phyloP scores from a whole-genome alignment of 2,797 vertebrate genomes.

The Sebastes elongatus region DNA sequence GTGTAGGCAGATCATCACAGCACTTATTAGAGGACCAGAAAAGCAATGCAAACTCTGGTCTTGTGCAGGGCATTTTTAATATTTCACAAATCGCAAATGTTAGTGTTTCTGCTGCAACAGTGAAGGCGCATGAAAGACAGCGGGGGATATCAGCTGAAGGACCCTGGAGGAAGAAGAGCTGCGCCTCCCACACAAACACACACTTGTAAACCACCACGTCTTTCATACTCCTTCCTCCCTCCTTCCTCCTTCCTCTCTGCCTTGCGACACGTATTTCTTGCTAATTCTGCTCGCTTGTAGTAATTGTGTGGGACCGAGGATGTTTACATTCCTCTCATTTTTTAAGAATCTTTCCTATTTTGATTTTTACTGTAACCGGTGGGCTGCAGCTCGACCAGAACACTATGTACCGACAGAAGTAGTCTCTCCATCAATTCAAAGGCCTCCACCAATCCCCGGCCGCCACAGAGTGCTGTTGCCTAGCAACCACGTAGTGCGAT shows the following conservation, averaged over 20 bases:
- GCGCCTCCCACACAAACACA: constrained; percentile 71
- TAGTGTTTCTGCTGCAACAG: constrained; percentile 31
- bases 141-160: constrained; percentile 42
- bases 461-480: constrained; percentile 84
- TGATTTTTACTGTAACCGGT: constrained; percentile 8
- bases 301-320: constrained; percentile 4
- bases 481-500: constrained; percentile 83
- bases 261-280: constrained; percentile 4
- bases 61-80: not conserved
- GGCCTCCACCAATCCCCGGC: constrained; percentile 77
- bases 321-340: constrained; percentile 15
- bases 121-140: constrained; percentile 24
- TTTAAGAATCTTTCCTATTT: constrained; percentile 4
- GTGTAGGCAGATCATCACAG: not conserved
- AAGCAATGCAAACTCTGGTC: not conserved
- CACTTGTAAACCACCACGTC: constrained; percentile 53
- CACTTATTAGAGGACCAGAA: not conserved
- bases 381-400: constrained; percentile 60
- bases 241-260: not conserved
- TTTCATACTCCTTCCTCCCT: constrained; percentile 30
- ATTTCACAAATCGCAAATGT: not conserved
- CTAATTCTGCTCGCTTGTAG: constrained; percentile 9
- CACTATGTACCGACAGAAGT: constrained; percentile 70
- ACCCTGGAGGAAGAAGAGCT: constrained; percentile 67
- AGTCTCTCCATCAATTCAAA: constrained; percentile 76